These are phyloP conservation scores for Bovichtus diacanthus DNA, from an alignment of 2,797 vertebrate genomes.

Conservation along the genomic window DNA sequence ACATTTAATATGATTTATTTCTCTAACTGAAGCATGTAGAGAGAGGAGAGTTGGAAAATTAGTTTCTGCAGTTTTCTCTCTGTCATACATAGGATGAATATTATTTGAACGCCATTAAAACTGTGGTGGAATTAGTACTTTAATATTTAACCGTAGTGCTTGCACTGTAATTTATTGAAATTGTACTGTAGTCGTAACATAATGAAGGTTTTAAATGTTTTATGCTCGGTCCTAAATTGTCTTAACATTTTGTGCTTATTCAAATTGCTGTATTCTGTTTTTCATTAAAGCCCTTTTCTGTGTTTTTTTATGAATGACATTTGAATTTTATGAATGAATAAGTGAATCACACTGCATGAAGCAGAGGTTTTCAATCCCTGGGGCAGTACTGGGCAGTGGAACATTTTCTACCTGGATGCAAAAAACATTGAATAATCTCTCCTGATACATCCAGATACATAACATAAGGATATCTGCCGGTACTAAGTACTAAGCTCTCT, in stretches of 20 bases:
- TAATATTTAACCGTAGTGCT: constrained; percentile 30
- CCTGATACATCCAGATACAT: background rate
- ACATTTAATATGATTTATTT: constrained; percentile 7
- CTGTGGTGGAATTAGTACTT: constrained; percentile 21
- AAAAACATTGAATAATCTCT: constrained; percentile 1
- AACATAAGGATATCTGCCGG: background rate
- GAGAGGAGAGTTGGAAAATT: background rate
- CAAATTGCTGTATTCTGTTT: background rate
- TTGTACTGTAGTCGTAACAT: background rate
- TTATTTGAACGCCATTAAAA: constrained; percentile 31
- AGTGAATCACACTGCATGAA: constrained; percentile 17
- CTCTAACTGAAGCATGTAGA: background rate
- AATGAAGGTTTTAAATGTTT: constrained; percentile 30
- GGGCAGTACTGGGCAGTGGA: background rate
- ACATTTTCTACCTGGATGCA: constrained; percentile 1
- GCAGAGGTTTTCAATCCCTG: background rate
- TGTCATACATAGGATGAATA: constrained; percentile 1
- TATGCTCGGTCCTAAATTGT: background rate
- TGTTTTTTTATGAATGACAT: constrained; percentile 17
- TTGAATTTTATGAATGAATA: constrained; percentile 16
- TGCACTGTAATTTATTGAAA: constrained; percentile 12
- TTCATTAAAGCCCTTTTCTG: background rate
- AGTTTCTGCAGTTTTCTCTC: constrained; percentile 7
- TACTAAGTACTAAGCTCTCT: background rate
- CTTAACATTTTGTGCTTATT: constrained; percentile 3